Evolutionary conservation across 2,888 invertebrate species (phyloP), one percentile per base, ranked within the genome.

Genomic region (Cantharis rufa): DNA sequence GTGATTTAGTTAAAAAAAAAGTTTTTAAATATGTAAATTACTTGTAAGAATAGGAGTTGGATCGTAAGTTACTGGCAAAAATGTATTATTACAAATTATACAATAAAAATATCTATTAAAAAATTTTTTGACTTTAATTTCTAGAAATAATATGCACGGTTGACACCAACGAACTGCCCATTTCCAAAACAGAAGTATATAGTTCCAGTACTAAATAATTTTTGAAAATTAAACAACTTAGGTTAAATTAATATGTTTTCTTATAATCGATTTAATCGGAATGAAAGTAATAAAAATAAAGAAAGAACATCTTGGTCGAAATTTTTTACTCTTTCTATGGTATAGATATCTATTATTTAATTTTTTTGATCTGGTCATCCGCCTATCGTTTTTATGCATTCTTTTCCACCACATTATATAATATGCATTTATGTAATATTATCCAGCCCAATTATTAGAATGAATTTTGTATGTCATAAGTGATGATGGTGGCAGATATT

Each of bases 1-100:
- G 86, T 86, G 85, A 86, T 86, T 83, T 82, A 85, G 84, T 84
- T 79, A 80, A 79, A 84, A 18, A 24, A 84, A 83, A 83, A 82
- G 80, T 78, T 79, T 80, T 79, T 81, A 81, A 80, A 78, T 75
- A 78, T 82, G 81, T 81, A 81, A 79, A 82, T 79, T 82, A 71
- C 48, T 32, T 69, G 68, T 62, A 68, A 69, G 48, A 73, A 48
- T 66, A 70, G 64, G 24, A 66, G 64, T 66, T 66, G 64, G 24
- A 24, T 69, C 62, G 69, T 28, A 66, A 71, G 71, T 77, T 79
- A 74, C 79, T 79, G 82, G 81, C 81, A 84, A 82, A 84, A 82
- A 82, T 83, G 82, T 83, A 83, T 78, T 83, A 81, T 81, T 75
- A 76, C 81, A 81, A 80, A 80, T 81, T 82, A 81, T 82, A 82